phyloP scores from a whole-genome alignment of 1,140 invertebrate species.

The Schlechtendalia chinensis region DNA sequence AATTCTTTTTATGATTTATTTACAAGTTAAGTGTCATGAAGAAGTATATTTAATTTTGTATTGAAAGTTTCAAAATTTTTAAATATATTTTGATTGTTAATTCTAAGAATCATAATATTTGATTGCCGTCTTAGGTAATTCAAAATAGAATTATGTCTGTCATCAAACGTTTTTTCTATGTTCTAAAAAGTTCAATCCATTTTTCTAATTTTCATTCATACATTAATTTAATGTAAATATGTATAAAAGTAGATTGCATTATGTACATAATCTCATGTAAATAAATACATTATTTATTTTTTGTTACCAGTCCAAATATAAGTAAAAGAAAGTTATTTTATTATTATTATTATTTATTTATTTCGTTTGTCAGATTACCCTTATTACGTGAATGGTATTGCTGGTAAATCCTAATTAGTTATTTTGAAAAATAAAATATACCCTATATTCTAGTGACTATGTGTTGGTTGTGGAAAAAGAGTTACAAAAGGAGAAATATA shows the following conservation, averaged over 20 bases:
- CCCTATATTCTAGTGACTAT: neutral
- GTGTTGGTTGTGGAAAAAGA: neutral
- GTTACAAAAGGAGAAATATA: too few species aligned
- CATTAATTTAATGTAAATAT: conserved; percentile 37
- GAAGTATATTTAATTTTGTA: conserved; percentile 39
- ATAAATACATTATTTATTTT: conserved; percentile 36
- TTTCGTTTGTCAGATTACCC: conserved; percentile 29
- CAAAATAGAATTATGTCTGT: conserved; percentile 11
- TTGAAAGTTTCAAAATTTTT: conserved; percentile 28
- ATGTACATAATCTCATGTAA: conserved; percentile 46
- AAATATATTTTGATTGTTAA: conserved; percentile 39
- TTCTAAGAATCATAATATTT: conserved; percentile 42
- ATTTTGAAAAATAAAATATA: neutral
- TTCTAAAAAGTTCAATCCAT: conserved; percentile 34
- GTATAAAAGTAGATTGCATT: conserved; percentile 20
- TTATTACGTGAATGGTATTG: neutral
- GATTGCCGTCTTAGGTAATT: neutral
- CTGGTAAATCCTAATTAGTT: neutral
- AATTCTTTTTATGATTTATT: conserved; percentile 31
- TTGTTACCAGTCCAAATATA: conserved; percentile 45
- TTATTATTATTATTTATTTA: conserved; percentile 6
- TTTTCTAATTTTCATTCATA: conserved; percentile 25
- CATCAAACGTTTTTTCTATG: conserved; percentile 35
- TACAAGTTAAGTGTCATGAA: conserved; percentile 19
- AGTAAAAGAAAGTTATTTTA: conserved; percentile 9